Percentiles rank a stretch among this genome's conserved stretches.
Evolutionary conservation across 2,113 vertebrate genomes (phyloP).

Genomic region (Laterallus jamaicensis): DNA sequence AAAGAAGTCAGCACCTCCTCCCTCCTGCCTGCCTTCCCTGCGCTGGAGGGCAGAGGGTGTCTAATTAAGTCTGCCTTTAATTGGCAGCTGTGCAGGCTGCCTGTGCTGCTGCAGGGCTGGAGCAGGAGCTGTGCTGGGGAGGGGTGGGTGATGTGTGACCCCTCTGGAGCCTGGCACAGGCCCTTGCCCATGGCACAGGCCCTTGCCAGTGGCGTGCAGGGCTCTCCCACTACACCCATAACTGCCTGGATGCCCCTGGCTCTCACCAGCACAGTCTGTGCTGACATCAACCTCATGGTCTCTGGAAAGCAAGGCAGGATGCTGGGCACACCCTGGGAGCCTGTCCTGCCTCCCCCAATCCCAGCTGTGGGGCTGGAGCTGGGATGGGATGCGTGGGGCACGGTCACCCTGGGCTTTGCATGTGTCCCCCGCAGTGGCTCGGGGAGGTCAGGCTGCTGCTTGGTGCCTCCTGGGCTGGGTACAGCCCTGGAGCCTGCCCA

Average conservation of each 20-base stretch:
- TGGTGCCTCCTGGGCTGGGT: neutral
- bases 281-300: neutral
- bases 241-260: neutral
- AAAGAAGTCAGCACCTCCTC: neutral
- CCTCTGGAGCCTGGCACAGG: neutral
- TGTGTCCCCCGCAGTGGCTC: accelerated
- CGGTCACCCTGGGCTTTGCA: accelerated
- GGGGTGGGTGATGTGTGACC: neutral
- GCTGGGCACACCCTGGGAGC: neutral
- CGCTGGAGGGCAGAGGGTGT: neutral
- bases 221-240: neutral
- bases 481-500: neutral
- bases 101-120: neutral
- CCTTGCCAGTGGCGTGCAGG: neutral
- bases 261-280: neutral
- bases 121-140: neutral
- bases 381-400: accelerated
- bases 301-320: neutral
- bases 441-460: neutral
- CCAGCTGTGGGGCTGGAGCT: neutral
- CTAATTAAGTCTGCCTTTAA: conserved; percentile 39
- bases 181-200: neutral
- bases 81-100: neutral
- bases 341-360: accelerated
- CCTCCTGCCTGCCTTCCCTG: neutral